Percentiles rank a stretch among this genome's conserved stretches.
Evolutionary conservation across 2,113 vertebrate species (phyloP).

Genomic region (Oreochromis spilurus): DNA sequence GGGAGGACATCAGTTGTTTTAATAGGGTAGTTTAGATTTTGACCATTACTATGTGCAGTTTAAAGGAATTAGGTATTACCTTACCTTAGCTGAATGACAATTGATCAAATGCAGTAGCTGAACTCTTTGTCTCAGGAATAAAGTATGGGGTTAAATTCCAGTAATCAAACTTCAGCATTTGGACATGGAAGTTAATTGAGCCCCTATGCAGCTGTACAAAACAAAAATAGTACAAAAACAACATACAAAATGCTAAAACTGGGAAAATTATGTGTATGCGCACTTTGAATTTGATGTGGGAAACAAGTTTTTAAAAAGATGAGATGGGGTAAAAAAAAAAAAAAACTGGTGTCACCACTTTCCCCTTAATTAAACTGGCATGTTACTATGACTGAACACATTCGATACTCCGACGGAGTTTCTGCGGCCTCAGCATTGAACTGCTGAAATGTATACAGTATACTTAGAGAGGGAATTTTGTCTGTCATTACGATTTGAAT

Average conservation of each 20-base stretch:
- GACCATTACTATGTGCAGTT: not conserved
- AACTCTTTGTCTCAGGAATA: not conserved
- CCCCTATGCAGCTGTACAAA: not conserved
- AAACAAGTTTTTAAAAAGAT: not conserved
- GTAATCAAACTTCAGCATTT: not conserved
- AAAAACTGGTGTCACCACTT: not conserved
- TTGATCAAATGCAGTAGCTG: not conserved
- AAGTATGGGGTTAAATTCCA: constrained; percentile 14
- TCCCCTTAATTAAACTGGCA: not conserved
- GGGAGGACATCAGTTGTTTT: not conserved
- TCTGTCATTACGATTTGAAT: not conserved
- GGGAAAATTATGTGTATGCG: not conserved
- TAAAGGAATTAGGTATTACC: not conserved
- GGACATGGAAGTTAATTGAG: not conserved
- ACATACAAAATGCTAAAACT: not conserved
- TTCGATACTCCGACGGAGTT: not conserved
- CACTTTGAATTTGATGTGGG: not conserved
- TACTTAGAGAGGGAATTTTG: not conserved
- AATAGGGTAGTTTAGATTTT: not conserved
- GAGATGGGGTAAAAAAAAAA: not conserved
- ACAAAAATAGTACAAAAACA: not conserved
- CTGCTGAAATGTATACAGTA: accelerated
- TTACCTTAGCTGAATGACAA: not conserved
- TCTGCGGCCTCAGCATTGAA: not conserved
- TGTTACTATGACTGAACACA: not conserved